Conservation (phyloP, 2,888 invertebrate species). For the Oasisia sp. region DNA sequence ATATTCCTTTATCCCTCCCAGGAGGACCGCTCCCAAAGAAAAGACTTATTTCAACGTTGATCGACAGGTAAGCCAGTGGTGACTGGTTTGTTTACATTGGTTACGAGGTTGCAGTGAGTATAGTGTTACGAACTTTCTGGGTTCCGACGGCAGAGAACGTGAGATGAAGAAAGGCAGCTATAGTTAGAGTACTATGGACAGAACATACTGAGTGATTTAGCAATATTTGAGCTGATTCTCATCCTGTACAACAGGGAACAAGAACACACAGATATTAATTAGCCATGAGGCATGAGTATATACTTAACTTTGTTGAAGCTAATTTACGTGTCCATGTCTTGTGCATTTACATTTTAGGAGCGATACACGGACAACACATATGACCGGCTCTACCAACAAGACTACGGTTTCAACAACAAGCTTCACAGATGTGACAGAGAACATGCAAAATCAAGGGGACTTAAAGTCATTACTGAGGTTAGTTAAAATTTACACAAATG, state of each 20-base stretch:
- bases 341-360: constrained; percentile 42
- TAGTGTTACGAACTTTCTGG: not conserved
- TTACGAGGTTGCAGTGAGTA: constrained; percentile 27
- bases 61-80: constrained; percentile 46
- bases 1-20: constrained; percentile 60
- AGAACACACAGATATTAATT: no score
- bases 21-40: constrained; percentile 53
- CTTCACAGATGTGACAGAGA: constrained; percentile 64
- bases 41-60: constrained; percentile 58
- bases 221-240: no score
- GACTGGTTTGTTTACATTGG: constrained; percentile 41
- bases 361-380: constrained; percentile 53
- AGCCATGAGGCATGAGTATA: no score
- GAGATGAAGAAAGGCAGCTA: no score
- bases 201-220: no score
- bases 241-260: no score
- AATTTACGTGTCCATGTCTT: not conserved
- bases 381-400: constrained; percentile 56
- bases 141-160: no score
- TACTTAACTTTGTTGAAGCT: not conserved
- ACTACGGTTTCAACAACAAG: constrained; percentile 59
- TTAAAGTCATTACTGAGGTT: constrained; percentile 62
- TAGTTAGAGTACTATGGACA: no score
- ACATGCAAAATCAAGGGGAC: constrained; percentile 61
- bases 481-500: not conserved